Conservation (phyloP, 2,797 vertebrate genomes). For the Scyliorhinus canicula region DNA sequence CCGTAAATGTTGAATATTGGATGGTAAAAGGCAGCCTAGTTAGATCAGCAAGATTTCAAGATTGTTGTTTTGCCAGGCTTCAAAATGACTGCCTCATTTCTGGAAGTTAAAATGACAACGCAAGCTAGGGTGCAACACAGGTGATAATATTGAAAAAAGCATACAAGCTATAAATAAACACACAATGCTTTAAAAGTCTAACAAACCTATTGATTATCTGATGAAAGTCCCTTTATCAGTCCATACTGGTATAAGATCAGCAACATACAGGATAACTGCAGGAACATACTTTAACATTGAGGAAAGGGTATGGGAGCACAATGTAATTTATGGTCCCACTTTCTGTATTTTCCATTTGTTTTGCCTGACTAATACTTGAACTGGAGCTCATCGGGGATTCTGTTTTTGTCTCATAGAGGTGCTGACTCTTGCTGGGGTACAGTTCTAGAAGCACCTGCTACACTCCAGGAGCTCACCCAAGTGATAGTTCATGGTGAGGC, state of each 20-base stretch:
- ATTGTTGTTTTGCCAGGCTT: background rate
- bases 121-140: background rate
- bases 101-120: background rate
- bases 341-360: background rate
- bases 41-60: background rate
- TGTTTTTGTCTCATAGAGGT: background rate
- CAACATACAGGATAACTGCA: background rate
- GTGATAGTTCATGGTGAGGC: background rate
- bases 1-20: background rate
- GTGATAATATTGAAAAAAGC: background rate
- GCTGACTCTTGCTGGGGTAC: background rate
- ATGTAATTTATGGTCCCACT: background rate
- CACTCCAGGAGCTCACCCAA: background rate
- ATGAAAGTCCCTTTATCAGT: background rate
- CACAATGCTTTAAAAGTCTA: background rate
- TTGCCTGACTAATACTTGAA: background rate
- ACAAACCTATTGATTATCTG: background rate
- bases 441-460: background rate
- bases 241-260: background rate
- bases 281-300: background rate
- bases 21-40: background rate
- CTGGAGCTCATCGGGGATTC: background rate
- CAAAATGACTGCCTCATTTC: background rate
- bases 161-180: background rate
- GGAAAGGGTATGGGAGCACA: background rate